Base-by-base conservation (phyloP, 2,888 invertebrate genomes). In the Chrysina gloriosa region DNA sequence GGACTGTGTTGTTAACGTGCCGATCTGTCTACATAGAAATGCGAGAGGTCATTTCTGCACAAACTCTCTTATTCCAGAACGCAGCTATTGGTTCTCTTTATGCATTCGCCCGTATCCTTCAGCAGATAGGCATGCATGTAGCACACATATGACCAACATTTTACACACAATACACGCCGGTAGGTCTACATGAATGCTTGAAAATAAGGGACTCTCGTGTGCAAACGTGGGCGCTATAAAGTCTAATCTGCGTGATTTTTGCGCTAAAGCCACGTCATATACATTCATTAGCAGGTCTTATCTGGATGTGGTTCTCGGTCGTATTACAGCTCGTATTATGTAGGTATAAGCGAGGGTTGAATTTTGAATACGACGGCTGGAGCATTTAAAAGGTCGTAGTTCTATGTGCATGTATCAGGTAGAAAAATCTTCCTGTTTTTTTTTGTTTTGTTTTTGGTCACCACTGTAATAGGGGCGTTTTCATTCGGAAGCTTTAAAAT, bases 161-260 rank as follows among this genome's bases (percentile, higher is more conserved):
- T 16, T 19, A 42, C 39, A 39, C 19, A 16, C 14, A 3, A 36
- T 3, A 3, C 14, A 36, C 36, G 9, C 14, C n/a, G 2, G 36
- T n/a, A 36, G n/a, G 6, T 36, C 14, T n/a, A 3, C 7, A 36
- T 36, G 36, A 36, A 36, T 36, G 34, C 7, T n/a, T 36, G 36
- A n/a, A 36, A 36, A 36, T 36, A 6, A 25, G 45, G 45, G 21
- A 25, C 3, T 21, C 9, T 52, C 19, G 31, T 16, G 31, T 16
- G 31, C 31, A 16, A 29, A 52, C 31, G 29, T 31, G 9, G 1
- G 16, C 16, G 5, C 31, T 9, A 23, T 14, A 52, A 52, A 52
- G 52, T 31, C 16, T 52, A 52, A 52, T 52, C 52, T 52, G 14
- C 19, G 7, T 16, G 16, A 31, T 52, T 31, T 52, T 31, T 52